Evolutionary conservation across 2,888 invertebrate species (phyloP), one percentile per base, ranked within the genome.

Genomic region (Cotesia congregata): DNA sequence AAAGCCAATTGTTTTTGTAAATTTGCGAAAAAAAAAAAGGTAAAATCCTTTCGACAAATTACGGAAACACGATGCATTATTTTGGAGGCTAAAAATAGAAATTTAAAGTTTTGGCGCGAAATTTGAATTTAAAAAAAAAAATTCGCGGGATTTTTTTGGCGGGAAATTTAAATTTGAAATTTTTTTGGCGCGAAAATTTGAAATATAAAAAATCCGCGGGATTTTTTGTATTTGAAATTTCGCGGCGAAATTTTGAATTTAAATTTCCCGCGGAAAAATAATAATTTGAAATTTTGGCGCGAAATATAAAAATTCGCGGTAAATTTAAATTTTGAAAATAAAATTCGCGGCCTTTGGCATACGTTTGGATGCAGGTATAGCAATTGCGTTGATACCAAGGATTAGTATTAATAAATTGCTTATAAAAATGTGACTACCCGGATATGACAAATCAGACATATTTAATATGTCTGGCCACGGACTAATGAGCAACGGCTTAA

Each of bases 1-100:
- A 89, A 89, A 89, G 89, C 88, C 88, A 89, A 89, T 89, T 89
- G 84, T 86, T 89, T 89, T 89, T 89, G 89, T 89, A 89, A 89
- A 89, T 89, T 88, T 83, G 78, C 83, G 79, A 83, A 85, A 86
- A 79, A 74, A 50, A 12, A 50, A 50, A 50, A 30, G 30, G 30
- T 30, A 30, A 30, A 50, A 50, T 50, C 69, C 78, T 77, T 82
- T 78, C 79, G 75, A 79, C 71, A 70, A 20, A 76, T 67, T 72
- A 76, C 72, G 75, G 74, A 67, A 60, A 65, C 59, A 62, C 62
- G n/a, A 75, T 7, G 7, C 7, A 50, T 12, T 50, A 50, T 30
- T 30, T 30, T 30, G 30, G 30, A 30, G 30, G 30, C 30, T 30
- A 30, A 30, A 30, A 3, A 17, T 17, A 17, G 17, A 17, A 17